Evolutionary conservation across 2,797 vertebrate genomes (phyloP).

Genomic region (Acrocephalus scirpaceus): DNA sequence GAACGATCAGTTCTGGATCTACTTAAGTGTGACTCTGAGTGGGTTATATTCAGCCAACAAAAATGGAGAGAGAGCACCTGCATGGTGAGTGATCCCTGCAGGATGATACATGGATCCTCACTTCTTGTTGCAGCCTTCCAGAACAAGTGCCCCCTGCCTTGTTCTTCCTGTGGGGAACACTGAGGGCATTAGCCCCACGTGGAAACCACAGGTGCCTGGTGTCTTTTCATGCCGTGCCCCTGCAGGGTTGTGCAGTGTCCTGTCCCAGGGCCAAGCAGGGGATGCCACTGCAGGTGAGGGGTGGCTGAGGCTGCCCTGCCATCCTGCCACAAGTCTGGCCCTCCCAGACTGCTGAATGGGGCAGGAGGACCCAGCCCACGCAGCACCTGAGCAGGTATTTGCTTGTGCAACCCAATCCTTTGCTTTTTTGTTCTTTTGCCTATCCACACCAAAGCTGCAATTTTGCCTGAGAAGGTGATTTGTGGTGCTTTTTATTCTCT

Average conservation of each 20-base stretch:
- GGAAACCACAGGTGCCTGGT: neutral
- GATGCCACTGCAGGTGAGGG: fast-evolving
- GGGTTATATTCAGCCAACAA: neutral
- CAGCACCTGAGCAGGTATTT: neutral
- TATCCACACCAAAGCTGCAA: neutral
- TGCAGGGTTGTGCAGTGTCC: neutral
- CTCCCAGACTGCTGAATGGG: neutral
- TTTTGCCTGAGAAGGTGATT: neutral
- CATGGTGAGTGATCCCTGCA: neutral
- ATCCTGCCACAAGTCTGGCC: neutral
- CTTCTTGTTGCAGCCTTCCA: neutral
- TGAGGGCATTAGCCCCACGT: neutral
- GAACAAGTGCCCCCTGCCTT: neutral
- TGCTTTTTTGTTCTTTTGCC: neutral
- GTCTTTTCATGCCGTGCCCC: fast-evolving
- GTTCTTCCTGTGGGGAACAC: neutral
- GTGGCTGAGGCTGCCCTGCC: neutral
- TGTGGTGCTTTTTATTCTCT: neutral
- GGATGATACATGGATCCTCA: neutral
- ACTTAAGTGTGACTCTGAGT: neutral
- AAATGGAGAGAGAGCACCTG: neutral
- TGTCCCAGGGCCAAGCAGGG: fast-evolving
- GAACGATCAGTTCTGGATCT: neutral
- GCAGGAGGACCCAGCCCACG: neutral
- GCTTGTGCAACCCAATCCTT: neutral